phyloP scores from a whole-genome alignment of 2,888 invertebrate genomes.

The Scaptomyza caliginosa region DNA sequence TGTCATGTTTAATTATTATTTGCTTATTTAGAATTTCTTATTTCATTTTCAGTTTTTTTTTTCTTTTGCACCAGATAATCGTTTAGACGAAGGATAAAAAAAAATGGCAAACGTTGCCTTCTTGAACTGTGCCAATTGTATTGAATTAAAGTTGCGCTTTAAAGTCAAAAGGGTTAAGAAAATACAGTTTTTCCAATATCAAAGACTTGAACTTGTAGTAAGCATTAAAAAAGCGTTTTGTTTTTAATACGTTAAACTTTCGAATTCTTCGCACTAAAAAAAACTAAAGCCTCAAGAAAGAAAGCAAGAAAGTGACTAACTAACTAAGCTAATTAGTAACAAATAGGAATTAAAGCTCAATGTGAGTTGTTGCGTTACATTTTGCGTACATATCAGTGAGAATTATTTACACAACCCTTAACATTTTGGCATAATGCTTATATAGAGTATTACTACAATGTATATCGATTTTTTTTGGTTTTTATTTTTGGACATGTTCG shows the following conservation, averaged over 20 bases:
- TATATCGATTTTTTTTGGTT: conserved; percentile 37
- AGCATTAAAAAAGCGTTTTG: too few relatives aligned
- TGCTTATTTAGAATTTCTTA: neutral
- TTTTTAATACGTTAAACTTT: too few relatives aligned
- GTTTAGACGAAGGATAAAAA: conserved; percentile 13
- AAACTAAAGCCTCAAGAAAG: neutral
- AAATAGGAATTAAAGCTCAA: conserved; percentile 11
- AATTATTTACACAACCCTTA: conserved; percentile 61
- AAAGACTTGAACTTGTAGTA: too few relatives aligned
- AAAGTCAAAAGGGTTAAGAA: too few relatives aligned
- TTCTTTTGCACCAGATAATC: conserved; percentile 31
- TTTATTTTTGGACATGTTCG: conserved; percentile 18
- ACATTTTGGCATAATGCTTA: conserved; percentile 46
- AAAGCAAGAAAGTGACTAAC: neutral
- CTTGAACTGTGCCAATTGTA: conserved; percentile 40
- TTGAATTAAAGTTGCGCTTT: conserved; percentile 7
- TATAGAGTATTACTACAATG: conserved; percentile 18
- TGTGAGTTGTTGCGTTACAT: conserved; percentile 57
- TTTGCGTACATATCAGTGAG: conserved; percentile 69
- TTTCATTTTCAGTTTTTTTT: conserved; percentile 7
- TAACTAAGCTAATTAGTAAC: conserved; percentile 8
- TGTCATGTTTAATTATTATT: conserved; percentile 28
- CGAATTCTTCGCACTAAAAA: too few relatives aligned
- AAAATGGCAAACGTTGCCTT: conserved; percentile 4
- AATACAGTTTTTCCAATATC: too few relatives aligned